Evolutionary conservation across 2,797 vertebrate genomes (phyloP).

Genomic region (Tadarida brasiliensis): DNA sequence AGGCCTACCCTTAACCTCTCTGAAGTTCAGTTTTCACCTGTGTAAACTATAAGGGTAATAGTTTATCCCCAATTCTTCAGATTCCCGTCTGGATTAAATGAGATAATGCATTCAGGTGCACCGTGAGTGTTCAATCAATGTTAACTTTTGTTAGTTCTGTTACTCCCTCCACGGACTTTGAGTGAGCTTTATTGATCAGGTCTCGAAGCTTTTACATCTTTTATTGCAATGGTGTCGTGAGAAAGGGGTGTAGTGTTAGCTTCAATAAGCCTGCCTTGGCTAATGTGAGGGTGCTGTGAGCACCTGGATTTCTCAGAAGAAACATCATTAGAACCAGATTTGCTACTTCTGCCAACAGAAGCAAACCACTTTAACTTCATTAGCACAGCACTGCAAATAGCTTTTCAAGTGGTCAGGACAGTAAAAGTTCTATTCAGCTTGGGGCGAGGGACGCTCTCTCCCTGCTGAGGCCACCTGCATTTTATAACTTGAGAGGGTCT

Average conservation of each 20-base stretch:
- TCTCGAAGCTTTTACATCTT: not conserved
- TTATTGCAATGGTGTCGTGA: not conserved
- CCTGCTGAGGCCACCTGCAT: conserved; percentile 56
- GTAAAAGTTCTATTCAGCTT: conserved; percentile 47
- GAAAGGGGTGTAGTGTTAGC: not conserved
- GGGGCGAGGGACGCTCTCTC: conserved; percentile 45
- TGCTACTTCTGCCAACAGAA: conserved; percentile 47
- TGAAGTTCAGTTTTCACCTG: not conserved
- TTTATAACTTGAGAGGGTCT: conserved; percentile 24
- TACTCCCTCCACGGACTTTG: not conserved
- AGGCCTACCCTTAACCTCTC: not conserved
- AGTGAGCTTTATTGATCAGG: not conserved
- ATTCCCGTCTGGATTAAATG: not conserved
- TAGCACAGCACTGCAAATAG: conserved; percentile 43
- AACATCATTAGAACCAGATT: not conserved
- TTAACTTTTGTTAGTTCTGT: not conserved
- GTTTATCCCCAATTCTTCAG: not conserved
- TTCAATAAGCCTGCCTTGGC: not conserved
- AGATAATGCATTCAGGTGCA: not conserved
- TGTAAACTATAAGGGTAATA: not conserved
- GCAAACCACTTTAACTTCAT: conserved; percentile 50
- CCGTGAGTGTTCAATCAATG: not conserved
- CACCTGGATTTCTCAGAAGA: conserved; percentile 48
- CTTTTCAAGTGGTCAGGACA: conserved; percentile 39
- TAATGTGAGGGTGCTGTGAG: not conserved